These are phyloP conservation scores for Mythimna albipuncta DNA, from an alignment of 2,888 invertebrate genomes.

Conservation along the genomic window DNA sequence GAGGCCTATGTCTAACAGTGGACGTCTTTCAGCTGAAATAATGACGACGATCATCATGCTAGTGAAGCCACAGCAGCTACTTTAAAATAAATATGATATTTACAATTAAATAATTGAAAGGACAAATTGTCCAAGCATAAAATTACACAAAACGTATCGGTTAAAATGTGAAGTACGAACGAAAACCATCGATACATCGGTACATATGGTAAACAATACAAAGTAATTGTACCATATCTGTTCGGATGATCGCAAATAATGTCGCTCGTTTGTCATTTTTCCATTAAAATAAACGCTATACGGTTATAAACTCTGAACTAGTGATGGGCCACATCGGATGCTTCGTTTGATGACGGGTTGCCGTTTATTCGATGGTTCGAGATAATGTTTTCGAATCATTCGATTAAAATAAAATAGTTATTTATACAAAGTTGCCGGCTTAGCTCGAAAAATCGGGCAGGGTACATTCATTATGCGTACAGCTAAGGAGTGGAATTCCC, in stretches of 20 bases:
- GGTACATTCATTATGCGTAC: no score
- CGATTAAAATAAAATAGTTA: not conserved
- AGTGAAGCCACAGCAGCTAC: no score
- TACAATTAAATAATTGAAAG: constrained; percentile 4
- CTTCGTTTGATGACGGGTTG: not conserved
- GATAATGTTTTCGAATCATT: not conserved
- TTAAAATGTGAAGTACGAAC: constrained; percentile 21
- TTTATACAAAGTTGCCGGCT: no score
- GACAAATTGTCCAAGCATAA: constrained; percentile 3
- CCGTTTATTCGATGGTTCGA: constrained; percentile 3
- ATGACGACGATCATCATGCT: no score
- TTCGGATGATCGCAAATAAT: constrained; percentile 67
- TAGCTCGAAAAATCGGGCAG: no score
- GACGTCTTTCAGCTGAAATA: no score
- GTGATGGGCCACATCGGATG: constrained; percentile 19
- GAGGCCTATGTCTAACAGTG: no score
- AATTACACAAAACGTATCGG: not conserved
- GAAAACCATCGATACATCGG: constrained; percentile 31
- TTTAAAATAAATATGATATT: no score
- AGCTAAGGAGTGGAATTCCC: no score
- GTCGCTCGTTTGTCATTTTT: constrained; percentile 71
- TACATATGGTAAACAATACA: constrained; percentile 49
- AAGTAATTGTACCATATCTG: constrained; percentile 61
- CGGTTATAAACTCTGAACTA: constrained; percentile 67
- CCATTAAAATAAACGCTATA: constrained; percentile 73